These are phyloP conservation scores for Aproaerema taeniolella DNA, from an alignment of 2,888 invertebrate species.

Conservation along the genomic window DNA sequence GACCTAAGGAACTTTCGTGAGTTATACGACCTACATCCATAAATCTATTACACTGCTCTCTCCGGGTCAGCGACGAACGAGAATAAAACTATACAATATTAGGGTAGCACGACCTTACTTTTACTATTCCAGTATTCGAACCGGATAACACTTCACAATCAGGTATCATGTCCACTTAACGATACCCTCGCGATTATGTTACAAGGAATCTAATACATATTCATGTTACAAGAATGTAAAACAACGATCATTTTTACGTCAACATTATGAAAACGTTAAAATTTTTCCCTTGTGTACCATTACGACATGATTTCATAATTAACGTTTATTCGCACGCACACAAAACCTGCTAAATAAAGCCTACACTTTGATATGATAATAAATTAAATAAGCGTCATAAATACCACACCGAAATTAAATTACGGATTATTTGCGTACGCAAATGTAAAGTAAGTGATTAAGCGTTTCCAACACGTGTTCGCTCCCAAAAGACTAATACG, in stretches of 20 bases:
- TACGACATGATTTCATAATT: conserved; percentile 57
- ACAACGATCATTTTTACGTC: conserved; percentile 40
- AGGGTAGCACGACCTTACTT: background rate
- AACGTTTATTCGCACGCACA: conserved; percentile 63
- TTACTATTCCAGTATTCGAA: no score
- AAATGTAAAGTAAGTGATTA: conserved; percentile 74
- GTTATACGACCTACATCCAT: conserved; percentile 6
- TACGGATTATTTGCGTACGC: conserved; percentile 71
- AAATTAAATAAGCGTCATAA: conserved; percentile 71
- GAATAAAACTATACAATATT: background rate
- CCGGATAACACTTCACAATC: no score
- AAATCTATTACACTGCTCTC: background rate
- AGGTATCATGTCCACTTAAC: background rate
- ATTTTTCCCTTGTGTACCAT: conserved; percentile 53
- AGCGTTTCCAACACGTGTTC: conserved; percentile 68
- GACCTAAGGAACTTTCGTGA: conserved; percentile 11
- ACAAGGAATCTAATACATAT: conserved; percentile 28
- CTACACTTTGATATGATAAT: conserved; percentile 70
- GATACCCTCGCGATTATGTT: background rate
- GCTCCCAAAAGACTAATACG: conserved; percentile 74
- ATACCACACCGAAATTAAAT: conserved; percentile 69
- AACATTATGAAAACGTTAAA: conserved; percentile 53
- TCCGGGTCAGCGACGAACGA: background rate
- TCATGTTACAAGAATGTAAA: conserved; percentile 41
- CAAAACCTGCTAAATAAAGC: conserved; percentile 58